phyloP scores from a whole-genome alignment of 2,888 invertebrate genomes.

The Anagyrus pseudococci region DNA sequence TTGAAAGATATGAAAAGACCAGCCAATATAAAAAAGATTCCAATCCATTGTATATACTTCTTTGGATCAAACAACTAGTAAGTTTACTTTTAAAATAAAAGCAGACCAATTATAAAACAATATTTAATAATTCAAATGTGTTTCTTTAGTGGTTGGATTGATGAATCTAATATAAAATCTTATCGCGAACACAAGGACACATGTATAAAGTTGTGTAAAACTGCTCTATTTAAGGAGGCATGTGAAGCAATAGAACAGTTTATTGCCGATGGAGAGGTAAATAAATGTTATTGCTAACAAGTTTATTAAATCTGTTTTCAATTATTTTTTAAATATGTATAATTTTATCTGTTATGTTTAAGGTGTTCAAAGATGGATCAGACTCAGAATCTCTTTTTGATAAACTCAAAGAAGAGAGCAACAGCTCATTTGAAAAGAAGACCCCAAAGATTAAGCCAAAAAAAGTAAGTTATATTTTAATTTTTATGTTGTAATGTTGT shows the following conservation, averaged over 20 bases:
- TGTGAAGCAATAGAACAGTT: constrained; percentile 81
- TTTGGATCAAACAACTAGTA: constrained; percentile 96
- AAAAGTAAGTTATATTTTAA: constrained; percentile 57
- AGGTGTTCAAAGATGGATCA: constrained; percentile 66
- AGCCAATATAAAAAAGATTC: constrained; percentile 73
- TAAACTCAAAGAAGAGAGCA: constrained; percentile 69
- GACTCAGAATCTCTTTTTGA: constrained; percentile 76
- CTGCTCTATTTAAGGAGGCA: constrained; percentile 79
- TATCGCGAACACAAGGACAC: constrained; percentile 83
- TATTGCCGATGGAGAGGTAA: constrained; percentile 73
- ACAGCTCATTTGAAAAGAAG: constrained; percentile 53
- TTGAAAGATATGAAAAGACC: constrained; percentile 79
- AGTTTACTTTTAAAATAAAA: constrained; percentile 64
- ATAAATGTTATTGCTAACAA: background rate
- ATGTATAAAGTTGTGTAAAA: constrained; percentile 76
- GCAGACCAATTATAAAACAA: background rate
- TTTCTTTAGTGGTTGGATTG: constrained; percentile 83
- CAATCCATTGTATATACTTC: constrained; percentile 87
- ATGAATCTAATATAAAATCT: constrained; percentile 81
- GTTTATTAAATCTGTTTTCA: background rate
- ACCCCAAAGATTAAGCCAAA: constrained; percentile 59
- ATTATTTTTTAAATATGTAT: constrained; percentile 6
- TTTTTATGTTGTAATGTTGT: background rate
- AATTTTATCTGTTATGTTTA: constrained; percentile 30
- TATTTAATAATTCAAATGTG: constrained; percentile 25